A percentile compares a stretch with the other conserved stretches of the same genome.
Conservation (phyloP, 2,888 invertebrate species). For the Aradus depressus region DNA sequence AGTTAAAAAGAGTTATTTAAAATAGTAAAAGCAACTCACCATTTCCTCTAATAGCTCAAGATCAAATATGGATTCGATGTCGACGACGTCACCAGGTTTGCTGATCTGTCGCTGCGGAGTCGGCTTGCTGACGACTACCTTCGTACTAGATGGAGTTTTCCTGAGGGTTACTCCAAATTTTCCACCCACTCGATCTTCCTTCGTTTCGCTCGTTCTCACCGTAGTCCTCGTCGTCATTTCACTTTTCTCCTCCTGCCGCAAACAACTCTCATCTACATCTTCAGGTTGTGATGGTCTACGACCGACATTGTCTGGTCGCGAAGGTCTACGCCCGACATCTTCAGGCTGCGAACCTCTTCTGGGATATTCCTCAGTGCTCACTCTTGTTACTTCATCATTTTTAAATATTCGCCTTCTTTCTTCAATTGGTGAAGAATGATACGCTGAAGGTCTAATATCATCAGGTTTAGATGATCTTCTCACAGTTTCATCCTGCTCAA, state of each 20-base stretch:
- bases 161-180: slow-evolving; percentile 59
- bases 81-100: slow-evolving; percentile 34
- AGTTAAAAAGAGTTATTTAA: not conserved
- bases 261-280: not conserved
- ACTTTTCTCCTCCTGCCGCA: no score
- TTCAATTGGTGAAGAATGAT: no score
- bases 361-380: no score
- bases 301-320: not conserved
- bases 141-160: slow-evolving; percentile 44
- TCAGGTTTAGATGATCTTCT: no score
- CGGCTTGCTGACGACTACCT: slow-evolving; percentile 23
- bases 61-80: slow-evolving; percentile 63
- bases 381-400: no score
- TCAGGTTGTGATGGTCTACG: not conserved
- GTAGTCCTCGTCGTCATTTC: slow-evolving; percentile 9
- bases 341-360: no score
- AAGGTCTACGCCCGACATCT: no score
- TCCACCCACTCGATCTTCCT: slow-evolving; percentile 22
- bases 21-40: slow-evolving; percentile 42
- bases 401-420: no score
- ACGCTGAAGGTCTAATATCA: no score
- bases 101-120: slow-evolving; percentile 14
- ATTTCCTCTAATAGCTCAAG: slow-evolving; percentile 57
- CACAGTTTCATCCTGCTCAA: no score
- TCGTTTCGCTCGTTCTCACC: slow-evolving; percentile 3